Base-by-base conservation (phyloP, 53 echinoderm and acorn worm genomes). In the Pentamera pediparva region DNA sequence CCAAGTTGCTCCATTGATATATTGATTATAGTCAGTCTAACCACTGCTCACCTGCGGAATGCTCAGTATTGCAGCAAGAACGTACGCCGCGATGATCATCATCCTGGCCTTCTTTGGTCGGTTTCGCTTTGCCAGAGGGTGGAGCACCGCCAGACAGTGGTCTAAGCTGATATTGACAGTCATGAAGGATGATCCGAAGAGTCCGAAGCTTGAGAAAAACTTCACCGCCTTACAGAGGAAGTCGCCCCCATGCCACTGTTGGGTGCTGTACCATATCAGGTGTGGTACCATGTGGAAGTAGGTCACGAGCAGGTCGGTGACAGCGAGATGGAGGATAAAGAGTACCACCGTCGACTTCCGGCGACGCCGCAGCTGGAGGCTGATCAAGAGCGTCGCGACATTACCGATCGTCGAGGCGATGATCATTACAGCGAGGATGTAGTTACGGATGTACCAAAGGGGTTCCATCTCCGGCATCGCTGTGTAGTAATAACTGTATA, bases 81-180 rank as follows among this genome's bases (percentile, higher is more conserved):
- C 39, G 59, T 98, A 98, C 5, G 98, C 91, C 29, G 70, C 52
- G 0, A 81, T 52, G 58, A 98, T 88, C 86, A 98, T 80, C 32
- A 89, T 79, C 55, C 76, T 84, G 57, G 82, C 86, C 50, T 67
- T 80, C 38, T 65, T 65, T 15, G 91, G 86, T 34, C 94, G 75
- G 54, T 86, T 78, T 24, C 83, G 84, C 70, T 91, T 88, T 5
- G 85, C 83, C 26, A 98, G 62, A 5, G 98, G 98, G 21, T 86
- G 65, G 39, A 98, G 74, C 10, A 98, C 91, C 5, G 91, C 91
- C 70, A 89, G 74, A 62, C 88, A 91, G 25, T 91, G 86, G 69
- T 98, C 98, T 22, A 98, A 58, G 50, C 91, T 92, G 39, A 98
- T 92, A 49, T 92, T 83, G 75, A 98, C 98, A 0, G 90, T 98